These are phyloP conservation scores for Hyphantria cunea DNA, from an alignment of 1,140 invertebrate genomes.

Conservation along the genomic window DNA sequence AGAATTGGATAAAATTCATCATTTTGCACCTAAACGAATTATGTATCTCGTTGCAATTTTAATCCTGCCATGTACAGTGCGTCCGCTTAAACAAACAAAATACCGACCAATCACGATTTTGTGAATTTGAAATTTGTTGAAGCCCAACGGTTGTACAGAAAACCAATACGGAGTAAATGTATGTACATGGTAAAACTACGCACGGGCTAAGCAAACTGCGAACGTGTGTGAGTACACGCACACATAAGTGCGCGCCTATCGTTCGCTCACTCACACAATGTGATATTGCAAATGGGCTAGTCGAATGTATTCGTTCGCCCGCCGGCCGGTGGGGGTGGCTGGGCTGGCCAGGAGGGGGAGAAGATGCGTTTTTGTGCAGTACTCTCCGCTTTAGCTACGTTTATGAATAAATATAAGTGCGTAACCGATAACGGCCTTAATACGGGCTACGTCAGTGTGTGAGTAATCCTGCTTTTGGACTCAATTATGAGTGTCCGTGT, in stretches of 20 bases:
- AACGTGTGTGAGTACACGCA: conserved; percentile 50
- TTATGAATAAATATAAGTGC: conserved; percentile 75
- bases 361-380: conserved; percentile 80
- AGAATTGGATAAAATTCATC: conserved; percentile 73
- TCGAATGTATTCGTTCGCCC: conserved; percentile 78
- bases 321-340: conserved; percentile 57
- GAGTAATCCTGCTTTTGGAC: conserved; percentile 36
- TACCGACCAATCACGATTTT: conserved; percentile 80
- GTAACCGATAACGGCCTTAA: conserved; percentile 65
- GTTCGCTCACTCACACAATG: conserved; percentile 74
- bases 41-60: conserved; percentile 59
- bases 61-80: conserved; percentile 56
- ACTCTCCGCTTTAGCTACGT: conserved; percentile 70
- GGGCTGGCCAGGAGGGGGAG: conserved; percentile 12
- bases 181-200: conserved; percentile 71
- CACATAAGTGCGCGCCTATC: conserved; percentile 32
- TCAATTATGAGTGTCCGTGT: conserved; percentile 37
- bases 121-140: conserved; percentile 81
- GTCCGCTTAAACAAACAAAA: conserved; percentile 77
- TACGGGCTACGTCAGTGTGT: conserved; percentile 30
- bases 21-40: conserved; percentile 75
- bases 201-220: conserved; percentile 73
- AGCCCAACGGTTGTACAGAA: conserved; percentile 70
- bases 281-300: conserved; percentile 79
- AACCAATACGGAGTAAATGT: conserved; percentile 74